Evolutionary conservation across 2,797 vertebrate species (phyloP).

Genomic region (Sciurus vulgaris): DNA sequence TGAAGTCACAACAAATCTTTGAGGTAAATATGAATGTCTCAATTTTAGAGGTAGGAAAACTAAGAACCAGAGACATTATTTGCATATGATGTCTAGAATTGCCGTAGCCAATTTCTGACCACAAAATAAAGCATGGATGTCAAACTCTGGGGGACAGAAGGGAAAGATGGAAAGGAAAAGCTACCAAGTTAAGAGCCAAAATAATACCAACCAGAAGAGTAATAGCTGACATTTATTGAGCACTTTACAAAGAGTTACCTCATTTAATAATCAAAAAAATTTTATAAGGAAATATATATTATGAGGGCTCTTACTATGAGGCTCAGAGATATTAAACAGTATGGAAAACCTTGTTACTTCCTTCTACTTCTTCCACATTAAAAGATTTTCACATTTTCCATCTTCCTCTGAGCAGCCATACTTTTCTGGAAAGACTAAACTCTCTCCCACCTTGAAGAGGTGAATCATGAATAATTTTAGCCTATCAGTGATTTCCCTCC

Average conservation of each 20-base stretch:
- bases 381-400: not conserved
- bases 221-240: slow-evolving; percentile 55
- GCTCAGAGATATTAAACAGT: slow-evolving; percentile 52
- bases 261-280: slow-evolving; percentile 51
- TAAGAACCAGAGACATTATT: not conserved
- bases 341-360: not conserved
- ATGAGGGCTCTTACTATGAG: not conserved
- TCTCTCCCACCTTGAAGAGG: not conserved
- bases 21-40: not conserved
- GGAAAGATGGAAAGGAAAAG: slow-evolving; percentile 12
- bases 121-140: not conserved
- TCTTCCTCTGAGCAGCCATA: not conserved
- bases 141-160: not conserved
- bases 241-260: slow-evolving; percentile 35
- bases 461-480: slow-evolving; percentile 29
- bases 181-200: slow-evolving; percentile 19
- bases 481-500: not conserved
- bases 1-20: slow-evolving; percentile 21
- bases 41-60: slow-evolving; percentile 19
- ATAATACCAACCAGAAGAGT: not conserved
- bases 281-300: slow-evolving; percentile 10
- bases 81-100: slow-evolving; percentile 26
- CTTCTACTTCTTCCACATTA: not conserved
- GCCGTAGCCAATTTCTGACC: not conserved
- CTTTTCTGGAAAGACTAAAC: not conserved